phyloP scores from a whole-genome alignment of 2,888 invertebrate genomes.

The Epirrhoe alternata region DNA sequence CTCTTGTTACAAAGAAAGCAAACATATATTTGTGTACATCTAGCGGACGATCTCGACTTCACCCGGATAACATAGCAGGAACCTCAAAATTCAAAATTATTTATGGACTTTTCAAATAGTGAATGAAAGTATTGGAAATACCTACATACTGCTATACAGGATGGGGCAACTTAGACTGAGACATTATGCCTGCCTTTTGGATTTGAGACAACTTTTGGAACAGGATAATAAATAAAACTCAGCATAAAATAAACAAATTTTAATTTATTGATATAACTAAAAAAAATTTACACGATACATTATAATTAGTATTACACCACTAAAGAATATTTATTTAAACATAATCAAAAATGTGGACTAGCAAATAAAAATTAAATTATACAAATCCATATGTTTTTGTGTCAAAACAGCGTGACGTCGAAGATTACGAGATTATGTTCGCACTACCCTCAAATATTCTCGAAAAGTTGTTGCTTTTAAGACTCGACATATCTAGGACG shows the following conservation, averaged over 20 bases:
- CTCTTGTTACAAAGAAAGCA: background rate
- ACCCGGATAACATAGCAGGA: no score
- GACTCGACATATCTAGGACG: background rate
- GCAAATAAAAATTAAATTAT: slow-evolving; percentile 82
- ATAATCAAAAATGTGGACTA: slow-evolving; percentile 81
- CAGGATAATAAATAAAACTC: slow-evolving; percentile 58
- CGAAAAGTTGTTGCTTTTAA: slow-evolving; percentile 6
- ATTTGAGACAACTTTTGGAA: background rate
- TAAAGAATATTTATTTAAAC: slow-evolving; percentile 83
- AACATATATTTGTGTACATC: background rate
- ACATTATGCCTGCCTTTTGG: no score
- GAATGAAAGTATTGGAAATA: no score
- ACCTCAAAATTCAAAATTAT: no score
- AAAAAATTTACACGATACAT: slow-evolving; percentile 84
- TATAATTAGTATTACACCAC: slow-evolving; percentile 84
- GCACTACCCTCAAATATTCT: slow-evolving; percentile 23
- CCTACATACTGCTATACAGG: no score
- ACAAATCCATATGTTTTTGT: slow-evolving; percentile 57
- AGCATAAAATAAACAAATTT: slow-evolving; percentile 83
- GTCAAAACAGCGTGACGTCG: slow-evolving; percentile 34
- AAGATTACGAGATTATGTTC: slow-evolving; percentile 16
- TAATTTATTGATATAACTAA: slow-evolving; percentile 85
- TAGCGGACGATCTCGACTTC: no score
- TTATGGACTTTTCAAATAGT: no score
- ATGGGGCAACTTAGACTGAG: no score